These are phyloP conservation scores for Temnothorax longispinosus DNA, from an alignment of 1,140 invertebrate genomes.

Conservation along the genomic window DNA sequence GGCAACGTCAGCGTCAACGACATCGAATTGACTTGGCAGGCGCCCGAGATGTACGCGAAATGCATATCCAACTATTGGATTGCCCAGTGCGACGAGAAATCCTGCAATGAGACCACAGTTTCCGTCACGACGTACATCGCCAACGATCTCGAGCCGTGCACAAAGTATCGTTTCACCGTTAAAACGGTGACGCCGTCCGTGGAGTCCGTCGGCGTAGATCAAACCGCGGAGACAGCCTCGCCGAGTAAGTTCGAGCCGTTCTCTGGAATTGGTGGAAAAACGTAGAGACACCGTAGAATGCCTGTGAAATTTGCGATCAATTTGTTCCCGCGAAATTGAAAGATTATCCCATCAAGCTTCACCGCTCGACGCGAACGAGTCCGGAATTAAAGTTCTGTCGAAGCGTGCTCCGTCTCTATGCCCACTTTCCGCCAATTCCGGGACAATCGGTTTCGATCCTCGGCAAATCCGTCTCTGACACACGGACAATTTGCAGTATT, in stretches of 20 bases:
- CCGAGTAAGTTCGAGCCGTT: slow-evolving; percentile 63
- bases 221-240: slow-evolving; percentile 67
- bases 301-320: not conserved
- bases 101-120: not conserved
- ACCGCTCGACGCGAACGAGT: not conserved
- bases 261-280: not conserved
- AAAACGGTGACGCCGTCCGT: slow-evolving; percentile 32
- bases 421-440: not conserved
- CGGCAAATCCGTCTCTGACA: not conserved
- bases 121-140: slow-evolving; percentile 29
- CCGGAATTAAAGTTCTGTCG: not conserved
- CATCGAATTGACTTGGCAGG: slow-evolving; percentile 53
- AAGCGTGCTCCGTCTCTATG: too few relatives aligned
- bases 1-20: not conserved
- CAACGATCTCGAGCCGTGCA: slow-evolving; percentile 65
- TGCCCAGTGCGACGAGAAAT: slow-evolving; percentile 7
- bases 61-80: slow-evolving; percentile 57
- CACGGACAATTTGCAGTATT: slow-evolving; percentile 65
- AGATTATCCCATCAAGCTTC: not conserved
- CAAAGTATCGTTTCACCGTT: slow-evolving; percentile 66
- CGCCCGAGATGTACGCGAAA: slow-evolving; percentile 8
- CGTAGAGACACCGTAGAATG: not conserved
- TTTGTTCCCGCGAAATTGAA: not conserved
- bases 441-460: not conserved
- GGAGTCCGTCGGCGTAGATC: slow-evolving; percentile 53